These are phyloP conservation scores for Tortricodes alternella DNA, from an alignment of 2,888 invertebrate species.

Conservation along the genomic window DNA sequence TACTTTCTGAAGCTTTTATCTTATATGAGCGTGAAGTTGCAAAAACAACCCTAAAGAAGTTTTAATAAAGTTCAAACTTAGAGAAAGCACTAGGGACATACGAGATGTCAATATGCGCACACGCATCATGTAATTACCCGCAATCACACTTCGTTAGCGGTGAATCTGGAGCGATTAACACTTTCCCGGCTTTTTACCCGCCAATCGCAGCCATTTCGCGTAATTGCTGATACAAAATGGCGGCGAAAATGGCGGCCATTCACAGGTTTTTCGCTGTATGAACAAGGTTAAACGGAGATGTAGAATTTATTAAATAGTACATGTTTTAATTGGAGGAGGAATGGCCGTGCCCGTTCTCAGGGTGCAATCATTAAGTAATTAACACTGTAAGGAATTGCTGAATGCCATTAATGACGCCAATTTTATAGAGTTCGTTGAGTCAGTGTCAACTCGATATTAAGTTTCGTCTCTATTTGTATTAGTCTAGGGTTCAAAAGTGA, in stretches of 20 bases:
- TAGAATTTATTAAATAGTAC: slow-evolving; percentile 20
- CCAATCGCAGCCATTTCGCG: slow-evolving; percentile 70
- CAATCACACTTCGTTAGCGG: slow-evolving; percentile 69
- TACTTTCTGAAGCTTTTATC: too few species aligned
- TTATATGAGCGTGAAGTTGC: too few species aligned
- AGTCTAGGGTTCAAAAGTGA: too few species aligned
- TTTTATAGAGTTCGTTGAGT: not conserved
- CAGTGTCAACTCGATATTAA: not conserved
- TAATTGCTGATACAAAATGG: slow-evolving; percentile 60
- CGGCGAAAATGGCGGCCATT: slow-evolving; percentile 63
- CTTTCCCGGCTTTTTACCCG: slow-evolving; percentile 64
- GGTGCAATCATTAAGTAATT: slow-evolving; percentile 2
- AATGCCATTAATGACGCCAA: not conserved
- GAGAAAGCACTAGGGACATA: too few species aligned
- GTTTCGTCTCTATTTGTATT: too few species aligned
- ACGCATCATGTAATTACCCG: slow-evolving; percentile 55
- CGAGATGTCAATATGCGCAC: not conserved
- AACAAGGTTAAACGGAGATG: slow-evolving; percentile 21
- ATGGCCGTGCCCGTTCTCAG: not conserved
- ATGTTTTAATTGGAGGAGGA: not conserved
- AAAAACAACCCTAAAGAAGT: too few species aligned
- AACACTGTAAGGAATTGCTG: not conserved
- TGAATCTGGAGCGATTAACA: slow-evolving; percentile 73
- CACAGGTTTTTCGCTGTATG: slow-evolving; percentile 49
- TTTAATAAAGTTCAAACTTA: too few species aligned